Conservation (phyloP, 2,797 vertebrate genomes). For the Siniperca obscura region DNA sequence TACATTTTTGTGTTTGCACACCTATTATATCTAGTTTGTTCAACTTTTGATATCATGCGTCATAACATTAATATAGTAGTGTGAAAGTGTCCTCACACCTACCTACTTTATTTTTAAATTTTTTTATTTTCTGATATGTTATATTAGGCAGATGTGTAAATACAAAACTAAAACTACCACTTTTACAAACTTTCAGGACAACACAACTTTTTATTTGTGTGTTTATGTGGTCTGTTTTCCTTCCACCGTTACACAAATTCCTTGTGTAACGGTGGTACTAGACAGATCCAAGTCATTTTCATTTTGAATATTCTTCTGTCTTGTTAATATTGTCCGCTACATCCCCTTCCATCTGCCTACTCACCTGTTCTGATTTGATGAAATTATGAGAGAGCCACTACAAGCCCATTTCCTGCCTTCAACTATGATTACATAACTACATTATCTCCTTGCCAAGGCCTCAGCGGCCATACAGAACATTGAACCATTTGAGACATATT, state of each 20-base stretch:
- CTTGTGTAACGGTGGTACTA: not conserved
- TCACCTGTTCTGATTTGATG: conserved; percentile 38
- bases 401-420: conserved; percentile 34
- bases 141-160: not conserved
- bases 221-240: not conserved
- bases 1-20: not conserved
- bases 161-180: not conserved
- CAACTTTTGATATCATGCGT: too few species aligned
- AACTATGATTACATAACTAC: not conserved
- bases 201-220: not conserved
- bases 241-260: too few species aligned
- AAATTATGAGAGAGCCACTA: conserved; percentile 22
- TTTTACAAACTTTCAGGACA: conserved; percentile 1
- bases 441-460: conserved; percentile 17
- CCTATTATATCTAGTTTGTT: not conserved
- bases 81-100: too few species aligned
- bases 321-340: conserved; percentile 24
- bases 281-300: conserved; percentile 13
- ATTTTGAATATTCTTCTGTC: not conserved
- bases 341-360: conserved; percentile 35
- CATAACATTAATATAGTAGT: not conserved
- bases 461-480: conserved; percentile 10
- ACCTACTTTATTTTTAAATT: too few species aligned
- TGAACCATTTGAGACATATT: not conserved
- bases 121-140: not conserved